Evolutionary conservation across 2,888 invertebrate species (phyloP).

Genomic region (Drosophila austrosaltans): DNA sequence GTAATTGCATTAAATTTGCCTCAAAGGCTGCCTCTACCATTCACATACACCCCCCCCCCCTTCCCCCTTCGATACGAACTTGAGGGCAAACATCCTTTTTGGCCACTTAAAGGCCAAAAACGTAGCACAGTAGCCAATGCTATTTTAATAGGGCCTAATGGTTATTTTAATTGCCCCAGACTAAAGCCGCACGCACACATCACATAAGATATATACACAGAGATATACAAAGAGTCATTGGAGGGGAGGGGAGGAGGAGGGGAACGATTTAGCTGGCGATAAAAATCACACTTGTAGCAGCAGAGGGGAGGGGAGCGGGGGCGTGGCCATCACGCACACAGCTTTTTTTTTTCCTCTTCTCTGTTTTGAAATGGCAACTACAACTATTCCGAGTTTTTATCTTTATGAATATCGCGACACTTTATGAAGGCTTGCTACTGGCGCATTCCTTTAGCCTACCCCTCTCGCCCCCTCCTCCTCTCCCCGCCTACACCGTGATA

Average conservation of each 20-base stretch:
- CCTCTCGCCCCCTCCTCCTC: constrained; percentile 22
- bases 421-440: constrained; percentile 62
- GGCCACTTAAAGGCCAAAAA: constrained; percentile 38
- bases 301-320: background rate
- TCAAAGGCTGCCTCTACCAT: constrained; percentile 33
- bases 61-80: constrained; percentile 9
- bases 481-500: constrained; percentile 24
- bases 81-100: constrained; percentile 16
- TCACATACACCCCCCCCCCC: background rate
- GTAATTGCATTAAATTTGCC: constrained; percentile 57
- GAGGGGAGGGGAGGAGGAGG: background rate
- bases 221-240: background rate
- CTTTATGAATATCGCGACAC: constrained; percentile 77
- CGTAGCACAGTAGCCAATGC: constrained; percentile 39
- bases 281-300: constrained; percentile 34
- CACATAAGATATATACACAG: constrained; percentile 6
- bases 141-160: constrained; percentile 58
- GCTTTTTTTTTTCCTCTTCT: background rate
- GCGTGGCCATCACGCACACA: constrained; percentile 21
- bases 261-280: constrained; percentile 22
- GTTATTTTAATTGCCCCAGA: constrained; percentile 52
- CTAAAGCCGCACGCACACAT: constrained; percentile 10
- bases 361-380: constrained; percentile 44
- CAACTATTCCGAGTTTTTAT: constrained; percentile 51
- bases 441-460: too few relatives aligned